Conservation (phyloP, 2,888 invertebrate species). For the Gymnoscelis rufifasciata region DNA sequence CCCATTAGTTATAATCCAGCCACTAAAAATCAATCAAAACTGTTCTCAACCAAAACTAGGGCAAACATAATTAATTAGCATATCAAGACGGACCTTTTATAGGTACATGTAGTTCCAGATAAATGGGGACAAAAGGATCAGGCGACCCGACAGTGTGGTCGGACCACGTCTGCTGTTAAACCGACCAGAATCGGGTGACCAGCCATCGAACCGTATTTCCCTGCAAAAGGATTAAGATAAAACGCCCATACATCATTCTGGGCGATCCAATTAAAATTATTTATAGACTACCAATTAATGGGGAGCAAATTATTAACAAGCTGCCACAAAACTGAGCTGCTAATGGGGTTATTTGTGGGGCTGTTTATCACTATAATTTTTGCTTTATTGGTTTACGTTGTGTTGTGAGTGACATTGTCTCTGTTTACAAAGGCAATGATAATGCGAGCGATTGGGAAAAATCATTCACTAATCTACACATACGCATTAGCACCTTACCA, state of each 20-base stretch:
- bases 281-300: slow-evolving; percentile 12
- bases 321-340: slow-evolving; percentile 1
- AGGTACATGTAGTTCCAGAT: not conserved
- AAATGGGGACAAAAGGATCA: not conserved
- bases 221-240: slow-evolving; percentile 9
- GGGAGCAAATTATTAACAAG: slow-evolving; percentile 4
- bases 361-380: not conserved
- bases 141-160: slow-evolving; percentile 1
- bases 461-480: too few relatives aligned
- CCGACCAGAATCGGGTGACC: not conserved
- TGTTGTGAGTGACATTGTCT: too few relatives aligned
- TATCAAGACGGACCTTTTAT: not conserved
- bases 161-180: not conserved
- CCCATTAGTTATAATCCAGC: too few relatives aligned
- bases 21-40: too few relatives aligned
- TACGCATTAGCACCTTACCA: too few relatives aligned
- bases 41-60: too few relatives aligned
- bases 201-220: not conserved
- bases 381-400: not conserved
- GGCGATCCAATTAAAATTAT: slow-evolving; percentile 13
- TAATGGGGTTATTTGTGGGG: slow-evolving; percentile 3
- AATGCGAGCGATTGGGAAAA: too few relatives aligned
- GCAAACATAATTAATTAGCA: too few relatives aligned
- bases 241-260: slow-evolving; percentile 3
- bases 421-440: too few relatives aligned